A percentile compares a stretch with the other conserved stretches of the same genome.
These are phyloP conservation scores for Ephialtes manifestator DNA, from an alignment of 2,888 invertebrate genomes.

Conservation along the genomic window DNA sequence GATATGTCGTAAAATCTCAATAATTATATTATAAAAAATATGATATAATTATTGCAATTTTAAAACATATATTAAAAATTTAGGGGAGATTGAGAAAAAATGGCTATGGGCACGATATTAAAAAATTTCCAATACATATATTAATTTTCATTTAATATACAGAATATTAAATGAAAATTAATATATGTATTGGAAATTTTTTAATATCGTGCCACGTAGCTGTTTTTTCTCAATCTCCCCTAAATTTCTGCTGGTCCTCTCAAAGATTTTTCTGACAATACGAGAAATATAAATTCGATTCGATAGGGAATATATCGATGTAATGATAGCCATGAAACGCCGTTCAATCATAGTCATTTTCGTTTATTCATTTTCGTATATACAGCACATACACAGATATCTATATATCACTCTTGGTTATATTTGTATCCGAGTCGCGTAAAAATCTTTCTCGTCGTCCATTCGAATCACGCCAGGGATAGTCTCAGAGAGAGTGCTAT, in stretches of 20 bases:
- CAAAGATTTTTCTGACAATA: not conserved
- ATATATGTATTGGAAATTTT: too few species aligned
- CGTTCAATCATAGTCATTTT: not conserved
- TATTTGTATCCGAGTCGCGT: not conserved
- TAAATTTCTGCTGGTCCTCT: not conserved
- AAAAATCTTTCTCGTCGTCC: constrained; percentile 28
- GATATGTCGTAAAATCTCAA: too few species aligned
- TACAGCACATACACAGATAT: not conserved
- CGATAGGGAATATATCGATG: not conserved
- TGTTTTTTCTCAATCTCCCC: too few species aligned
- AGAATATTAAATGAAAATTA: too few species aligned
- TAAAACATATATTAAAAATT: too few species aligned
- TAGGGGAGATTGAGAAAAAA: too few species aligned
- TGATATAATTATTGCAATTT: too few species aligned
- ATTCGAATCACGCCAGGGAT: constrained; percentile 61
- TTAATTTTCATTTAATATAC: too few species aligned
- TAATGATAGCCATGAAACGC: not conserved
- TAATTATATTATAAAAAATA: too few species aligned
- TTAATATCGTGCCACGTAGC: too few species aligned
- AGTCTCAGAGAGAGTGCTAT: constrained; percentile 41
- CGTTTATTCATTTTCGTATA: not conserved
- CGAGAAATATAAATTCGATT: not conserved
- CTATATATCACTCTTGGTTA: not conserved
- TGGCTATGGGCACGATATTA: too few species aligned
- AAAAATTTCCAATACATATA: too few species aligned